These are phyloP conservation scores for Chloromyia formosa DNA, from an alignment of 2,888 invertebrate species.

Conservation along the genomic window DNA sequence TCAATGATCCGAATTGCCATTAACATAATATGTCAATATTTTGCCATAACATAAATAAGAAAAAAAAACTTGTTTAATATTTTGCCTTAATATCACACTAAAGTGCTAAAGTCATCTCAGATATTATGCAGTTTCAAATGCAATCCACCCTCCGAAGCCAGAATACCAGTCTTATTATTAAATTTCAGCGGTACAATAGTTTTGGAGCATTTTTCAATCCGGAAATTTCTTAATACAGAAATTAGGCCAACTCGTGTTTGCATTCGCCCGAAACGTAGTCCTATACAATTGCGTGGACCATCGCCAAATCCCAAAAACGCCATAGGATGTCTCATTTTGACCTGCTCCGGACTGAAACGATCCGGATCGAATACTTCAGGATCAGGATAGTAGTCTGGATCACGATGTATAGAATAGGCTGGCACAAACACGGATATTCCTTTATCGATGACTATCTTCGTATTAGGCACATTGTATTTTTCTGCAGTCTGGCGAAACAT, in stretches of 20 bases:
- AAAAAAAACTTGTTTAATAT: neutral
- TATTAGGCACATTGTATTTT: neutral
- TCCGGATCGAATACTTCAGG: neutral
- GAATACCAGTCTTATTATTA: neutral
- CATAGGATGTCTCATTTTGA: neutral
- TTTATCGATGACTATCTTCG: neutral
- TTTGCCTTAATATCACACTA: too few species aligned
- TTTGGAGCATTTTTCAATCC: neutral
- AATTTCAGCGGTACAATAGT: neutral
- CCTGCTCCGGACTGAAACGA: neutral
- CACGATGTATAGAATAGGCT: conserved; percentile 1
- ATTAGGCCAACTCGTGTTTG: neutral
- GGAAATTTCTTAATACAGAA: neutral
- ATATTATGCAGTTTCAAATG: neutral
- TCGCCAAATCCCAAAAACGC: neutral
- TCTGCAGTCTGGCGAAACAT: neutral
- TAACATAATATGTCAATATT: too few species aligned
- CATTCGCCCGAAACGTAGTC: neutral
- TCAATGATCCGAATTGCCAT: too few species aligned
- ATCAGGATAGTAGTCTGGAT: neutral
- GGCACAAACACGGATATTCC: neutral
- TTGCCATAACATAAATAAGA: too few species aligned
- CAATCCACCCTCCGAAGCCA: neutral
- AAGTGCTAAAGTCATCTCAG: neutral
- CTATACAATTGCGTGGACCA: neutral